Conservation (phyloP, 2,113 vertebrate species). For the Carlito syrichta region DNA sequence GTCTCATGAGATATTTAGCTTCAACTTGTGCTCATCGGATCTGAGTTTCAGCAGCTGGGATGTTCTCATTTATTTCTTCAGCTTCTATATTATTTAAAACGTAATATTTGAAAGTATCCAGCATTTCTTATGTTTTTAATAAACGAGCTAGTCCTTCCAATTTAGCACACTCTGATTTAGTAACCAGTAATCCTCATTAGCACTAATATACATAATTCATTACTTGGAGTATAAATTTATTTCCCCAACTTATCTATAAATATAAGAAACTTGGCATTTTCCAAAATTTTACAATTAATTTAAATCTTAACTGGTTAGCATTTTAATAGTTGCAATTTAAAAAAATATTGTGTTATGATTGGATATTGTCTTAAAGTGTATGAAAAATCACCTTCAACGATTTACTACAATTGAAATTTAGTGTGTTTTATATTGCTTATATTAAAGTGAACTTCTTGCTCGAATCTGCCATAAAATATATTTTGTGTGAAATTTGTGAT, state of each 20-base stretch:
- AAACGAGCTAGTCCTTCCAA: background rate
- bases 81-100: background rate
- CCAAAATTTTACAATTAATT: background rate
- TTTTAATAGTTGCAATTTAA: background rate
- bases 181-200: slow-evolving; percentile 22
- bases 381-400: background rate
- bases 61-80: background rate
- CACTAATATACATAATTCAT: background rate
- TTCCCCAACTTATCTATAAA: background rate
- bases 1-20: background rate
- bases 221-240: background rate
- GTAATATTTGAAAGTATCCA: background rate
- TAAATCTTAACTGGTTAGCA: background rate
- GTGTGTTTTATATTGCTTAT: background rate
- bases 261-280: background rate
- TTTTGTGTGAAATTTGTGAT: background rate
- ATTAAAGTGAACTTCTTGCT: background rate
- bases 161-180: background rate
- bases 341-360: background rate
- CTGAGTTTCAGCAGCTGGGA: background rate
- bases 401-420: background rate
- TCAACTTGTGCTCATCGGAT: background rate
- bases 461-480: background rate
- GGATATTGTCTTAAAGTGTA: background rate
- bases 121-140: background rate